Evolutionary conservation across 2,113 vertebrate genomes (phyloP).

Genomic region (Gallinago undulata): DNA sequence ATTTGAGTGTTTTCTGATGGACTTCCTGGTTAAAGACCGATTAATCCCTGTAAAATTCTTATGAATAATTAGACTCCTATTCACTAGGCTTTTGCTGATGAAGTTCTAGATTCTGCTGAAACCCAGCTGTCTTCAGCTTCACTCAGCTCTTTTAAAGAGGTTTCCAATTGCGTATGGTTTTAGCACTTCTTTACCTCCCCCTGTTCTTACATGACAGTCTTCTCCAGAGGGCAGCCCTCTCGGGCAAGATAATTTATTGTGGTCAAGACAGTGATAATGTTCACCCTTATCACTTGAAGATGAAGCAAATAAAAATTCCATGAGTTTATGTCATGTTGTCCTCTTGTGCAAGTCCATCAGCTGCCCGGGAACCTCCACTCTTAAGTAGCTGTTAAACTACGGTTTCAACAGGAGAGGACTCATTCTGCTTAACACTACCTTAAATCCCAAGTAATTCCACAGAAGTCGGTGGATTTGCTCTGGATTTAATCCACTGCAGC

Average conservation of each 20-base stretch:
- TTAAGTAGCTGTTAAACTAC: not conserved
- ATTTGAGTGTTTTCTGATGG: slow-evolving; percentile 28
- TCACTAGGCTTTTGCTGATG: not conserved
- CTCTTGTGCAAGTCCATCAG: not conserved
- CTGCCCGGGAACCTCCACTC: not conserved
- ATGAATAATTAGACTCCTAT: slow-evolving; percentile 4
- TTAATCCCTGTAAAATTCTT: slow-evolving; percentile 14
- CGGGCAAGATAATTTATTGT: not conserved
- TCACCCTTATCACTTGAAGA: not conserved
- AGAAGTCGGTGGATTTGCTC: not conserved
- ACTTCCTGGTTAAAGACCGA: not conserved
- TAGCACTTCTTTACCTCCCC: not conserved
- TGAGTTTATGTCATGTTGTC: not conserved
- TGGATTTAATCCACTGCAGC: not conserved
- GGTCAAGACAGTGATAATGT: not conserved
- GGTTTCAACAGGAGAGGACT: not conserved
- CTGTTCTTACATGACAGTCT: not conserved
- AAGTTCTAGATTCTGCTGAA: not conserved
- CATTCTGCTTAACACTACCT: not conserved
- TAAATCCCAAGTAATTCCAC: slow-evolving; percentile 22
- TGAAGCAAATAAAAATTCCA: slow-evolving; percentile 25
- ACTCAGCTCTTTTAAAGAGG: not conserved
- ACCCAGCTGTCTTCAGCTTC: not conserved
- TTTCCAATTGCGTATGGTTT: not conserved
- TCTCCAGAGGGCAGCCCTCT: not conserved